Percentiles rank a stretch among this genome's conserved stretches.
Evolutionary conservation across 2,113 vertebrate species (phyloP).

Genomic region (Engraulis encrasicolus): DNA sequence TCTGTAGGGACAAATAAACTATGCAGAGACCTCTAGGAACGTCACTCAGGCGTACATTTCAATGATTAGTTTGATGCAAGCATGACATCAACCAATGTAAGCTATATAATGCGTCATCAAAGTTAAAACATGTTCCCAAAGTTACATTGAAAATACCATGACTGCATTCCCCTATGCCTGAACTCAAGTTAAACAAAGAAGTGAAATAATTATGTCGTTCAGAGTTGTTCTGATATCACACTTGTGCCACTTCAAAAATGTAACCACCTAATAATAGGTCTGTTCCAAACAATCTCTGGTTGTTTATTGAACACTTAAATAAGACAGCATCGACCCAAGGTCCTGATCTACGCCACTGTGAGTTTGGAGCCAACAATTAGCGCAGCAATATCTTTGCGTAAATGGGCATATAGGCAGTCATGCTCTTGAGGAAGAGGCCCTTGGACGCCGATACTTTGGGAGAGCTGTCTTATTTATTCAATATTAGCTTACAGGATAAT

Average conservation of each 20-base stretch:
- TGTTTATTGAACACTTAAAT: background rate
- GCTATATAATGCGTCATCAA: too few relatives aligned
- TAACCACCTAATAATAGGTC: too few relatives aligned
- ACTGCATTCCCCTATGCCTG: too few relatives aligned
- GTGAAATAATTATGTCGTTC: background rate
- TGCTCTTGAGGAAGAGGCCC: background rate
- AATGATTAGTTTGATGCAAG: background rate
- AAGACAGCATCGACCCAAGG: background rate
- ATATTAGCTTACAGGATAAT: slow-evolving; percentile 79
- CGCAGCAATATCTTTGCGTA: background rate
- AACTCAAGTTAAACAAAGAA: background rate
- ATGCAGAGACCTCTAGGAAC: slow-evolving; percentile 64
- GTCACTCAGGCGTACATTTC: background rate
- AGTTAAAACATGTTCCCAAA: too few relatives aligned
- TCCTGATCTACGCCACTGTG: background rate
- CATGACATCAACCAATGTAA: too few relatives aligned
- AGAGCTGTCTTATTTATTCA: slow-evolving; percentile 63
- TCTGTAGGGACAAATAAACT: background rate
- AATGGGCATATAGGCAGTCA: background rate
- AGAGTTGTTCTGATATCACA: too few relatives aligned
- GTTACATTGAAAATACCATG: too few relatives aligned
- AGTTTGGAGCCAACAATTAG: background rate
- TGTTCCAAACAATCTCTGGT: background rate
- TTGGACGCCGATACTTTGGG: background rate
- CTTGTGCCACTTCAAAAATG: too few relatives aligned